phyloP scores from a whole-genome alignment of 2,888 invertebrate species.

The Agrotis clavis region DNA sequence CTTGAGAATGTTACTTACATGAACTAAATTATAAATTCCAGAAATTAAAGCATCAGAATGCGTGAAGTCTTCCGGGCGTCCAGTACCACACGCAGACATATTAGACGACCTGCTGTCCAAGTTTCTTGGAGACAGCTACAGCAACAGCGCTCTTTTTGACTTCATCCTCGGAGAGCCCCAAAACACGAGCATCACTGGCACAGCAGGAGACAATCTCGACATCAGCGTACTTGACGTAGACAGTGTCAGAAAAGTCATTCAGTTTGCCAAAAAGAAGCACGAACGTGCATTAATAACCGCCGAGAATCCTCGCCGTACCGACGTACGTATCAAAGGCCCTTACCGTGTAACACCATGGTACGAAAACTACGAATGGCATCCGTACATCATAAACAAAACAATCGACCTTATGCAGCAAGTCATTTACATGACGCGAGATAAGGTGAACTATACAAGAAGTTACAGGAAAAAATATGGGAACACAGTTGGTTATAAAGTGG shows the following conservation, averaged over 20 bases:
- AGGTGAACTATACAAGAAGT: slow-evolving; percentile 60
- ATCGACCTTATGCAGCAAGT: slow-evolving; percentile 70
- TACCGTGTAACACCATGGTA: not conserved
- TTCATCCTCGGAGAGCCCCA: slow-evolving; percentile 36
- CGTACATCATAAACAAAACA: slow-evolving; percentile 37
- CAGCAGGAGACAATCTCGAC: slow-evolving; percentile 35
- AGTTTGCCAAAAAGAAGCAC: slow-evolving; percentile 25
- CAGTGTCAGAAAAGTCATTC: slow-evolving; percentile 32
- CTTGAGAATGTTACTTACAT: not conserved
- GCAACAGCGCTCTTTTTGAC: slow-evolving; percentile 24
- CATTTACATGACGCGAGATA: slow-evolving; percentile 68
- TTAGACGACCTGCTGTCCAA: slow-evolving; percentile 34
- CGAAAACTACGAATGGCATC: not conserved
- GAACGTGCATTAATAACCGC: fast-evolving
- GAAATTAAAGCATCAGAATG: slow-evolving; percentile 20
- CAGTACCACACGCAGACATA: slow-evolving; percentile 41
- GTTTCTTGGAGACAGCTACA: slow-evolving; percentile 33
- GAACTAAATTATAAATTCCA: slow-evolving; percentile 23
- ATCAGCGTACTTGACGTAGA: slow-evolving; percentile 40
- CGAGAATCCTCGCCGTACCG: not conserved
- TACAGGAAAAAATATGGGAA: slow-evolving; percentile 51
- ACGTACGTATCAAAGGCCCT: too few relatives aligned
- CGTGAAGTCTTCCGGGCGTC: slow-evolving; percentile 10
- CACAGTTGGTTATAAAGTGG: slow-evolving; percentile 62
- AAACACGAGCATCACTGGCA: not conserved